These are phyloP conservation scores for Cephus pulcher DNA, from an alignment of 2,888 invertebrate genomes.

Conservation along the genomic window DNA sequence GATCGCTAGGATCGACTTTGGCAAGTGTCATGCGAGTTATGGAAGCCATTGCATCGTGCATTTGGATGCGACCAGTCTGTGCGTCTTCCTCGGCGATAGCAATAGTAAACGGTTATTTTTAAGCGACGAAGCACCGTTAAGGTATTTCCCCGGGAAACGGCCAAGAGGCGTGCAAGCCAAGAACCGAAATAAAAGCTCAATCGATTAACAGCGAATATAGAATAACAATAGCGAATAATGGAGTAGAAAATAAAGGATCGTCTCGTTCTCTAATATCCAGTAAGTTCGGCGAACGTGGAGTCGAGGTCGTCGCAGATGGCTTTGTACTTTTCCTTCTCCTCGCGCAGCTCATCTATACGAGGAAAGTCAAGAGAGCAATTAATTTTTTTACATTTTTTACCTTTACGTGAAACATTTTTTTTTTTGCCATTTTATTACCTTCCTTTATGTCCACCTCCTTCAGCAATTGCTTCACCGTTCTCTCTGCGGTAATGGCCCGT, in stretches of 20 bases:
- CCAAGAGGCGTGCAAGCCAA: slow-evolving; percentile 30
- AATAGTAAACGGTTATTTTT: slow-evolving; percentile 35
- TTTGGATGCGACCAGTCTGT: background rate
- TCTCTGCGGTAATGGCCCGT: slow-evolving; percentile 60
- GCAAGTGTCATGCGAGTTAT: background rate
- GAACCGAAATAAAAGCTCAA: slow-evolving; percentile 35
- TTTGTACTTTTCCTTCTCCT: slow-evolving; percentile 83
- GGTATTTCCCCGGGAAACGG: slow-evolving; percentile 34
- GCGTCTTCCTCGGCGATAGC: background rate
- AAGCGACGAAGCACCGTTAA: slow-evolving; percentile 36
- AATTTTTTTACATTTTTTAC: background rate
- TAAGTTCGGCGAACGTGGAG: slow-evolving; percentile 80
- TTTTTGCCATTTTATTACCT: slow-evolving; percentile 39
- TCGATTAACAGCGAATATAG: slow-evolving; percentile 27
- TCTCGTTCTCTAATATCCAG: slow-evolving; percentile 71
- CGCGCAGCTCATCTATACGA: slow-evolving; percentile 71
- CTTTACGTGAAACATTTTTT: background rate
- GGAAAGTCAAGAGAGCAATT: background rate
- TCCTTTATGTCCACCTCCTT: slow-evolving; percentile 63
- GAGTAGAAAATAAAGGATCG: slow-evolving; percentile 30
- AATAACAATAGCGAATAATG: slow-evolving; percentile 19
- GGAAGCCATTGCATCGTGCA: background rate
- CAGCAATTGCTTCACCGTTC: slow-evolving; percentile 55
- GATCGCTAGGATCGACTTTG: background rate
- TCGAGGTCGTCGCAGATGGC: slow-evolving; percentile 82